These are phyloP conservation scores for Ricordea florida DNA, from an alignment of 92 coral and sea anemone species.

Conservation along the genomic window DNA sequence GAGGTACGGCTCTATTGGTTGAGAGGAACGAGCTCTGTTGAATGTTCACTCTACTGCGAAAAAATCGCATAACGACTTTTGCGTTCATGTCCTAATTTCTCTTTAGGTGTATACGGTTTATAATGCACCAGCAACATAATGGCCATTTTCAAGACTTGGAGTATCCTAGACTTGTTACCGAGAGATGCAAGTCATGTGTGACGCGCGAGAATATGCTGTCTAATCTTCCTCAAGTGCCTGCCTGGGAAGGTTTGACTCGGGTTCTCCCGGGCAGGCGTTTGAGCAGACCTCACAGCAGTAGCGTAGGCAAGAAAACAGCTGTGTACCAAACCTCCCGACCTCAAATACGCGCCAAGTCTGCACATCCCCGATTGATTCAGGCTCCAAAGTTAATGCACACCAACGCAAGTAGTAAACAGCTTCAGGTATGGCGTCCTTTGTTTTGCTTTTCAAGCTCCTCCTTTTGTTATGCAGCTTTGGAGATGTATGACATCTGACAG, in stretches of 20 bases:
- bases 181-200: slow-evolving; percentile 53
- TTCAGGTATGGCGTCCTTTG: slow-evolving; percentile 85
- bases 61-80: no score
- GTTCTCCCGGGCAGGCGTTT: slow-evolving; percentile 27
- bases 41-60: no score
- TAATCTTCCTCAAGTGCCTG: slow-evolving; percentile 56
- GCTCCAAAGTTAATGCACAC: slow-evolving; percentile 76
- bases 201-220: slow-evolving; percentile 54
- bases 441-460: no score
- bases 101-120: slow-evolving; percentile 92
- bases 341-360: slow-evolving; percentile 90
- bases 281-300: slow-evolving; percentile 73
- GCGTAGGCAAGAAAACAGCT: slow-evolving; percentile 8
- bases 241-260: slow-evolving; percentile 61
- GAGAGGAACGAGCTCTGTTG: no score
- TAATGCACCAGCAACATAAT: slow-evolving; percentile 77
- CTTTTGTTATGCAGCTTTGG: no score
- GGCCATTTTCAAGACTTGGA: slow-evolving; percentile 17
- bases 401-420: slow-evolving; percentile 83
- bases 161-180: slow-evolving; percentile 38
- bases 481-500: no score
- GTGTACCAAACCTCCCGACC: slow-evolving; percentile 66
- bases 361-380: slow-evolving; percentile 82
- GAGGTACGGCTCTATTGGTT: no score
- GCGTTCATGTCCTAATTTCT: neutral